Base-by-base conservation (phyloP, 2,797 vertebrate species). In the Trematomus bernacchii region DNA sequence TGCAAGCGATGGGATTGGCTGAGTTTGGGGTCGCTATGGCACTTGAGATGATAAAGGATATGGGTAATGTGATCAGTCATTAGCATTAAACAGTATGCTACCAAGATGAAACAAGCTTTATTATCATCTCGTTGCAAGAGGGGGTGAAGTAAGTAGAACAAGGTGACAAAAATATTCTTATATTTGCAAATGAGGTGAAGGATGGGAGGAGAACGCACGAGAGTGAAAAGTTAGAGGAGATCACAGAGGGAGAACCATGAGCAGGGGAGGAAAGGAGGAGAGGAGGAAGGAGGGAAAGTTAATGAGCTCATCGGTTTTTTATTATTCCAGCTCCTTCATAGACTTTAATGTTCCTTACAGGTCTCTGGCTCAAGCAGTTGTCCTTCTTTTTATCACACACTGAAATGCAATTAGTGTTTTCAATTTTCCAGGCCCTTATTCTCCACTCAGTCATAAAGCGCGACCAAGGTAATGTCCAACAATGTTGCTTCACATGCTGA, bases 21-120 rank as follows among this genome's bases (percentile, higher is more conserved):
- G 82, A 69, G 76, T 83, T 88, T 64, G 76, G 89, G 87, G 86
- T 91, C 61, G 50, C 76, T 15, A 69, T 83, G 77, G 80, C 83
- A 79, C 81, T 85, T 72, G 82, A 82, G 79, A 91, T 92, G 89
- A 93, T 91, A 81, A 89, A 92, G 58, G 76, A 86, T 84, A 64
- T 53, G 43, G 71, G 59, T 91, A 90, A 94, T 91, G 84, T 82
- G 82, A 87, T 83, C 72, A 85, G 87, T 86, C 88, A 70, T 93
- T 89, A 83, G 71, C 74, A 73, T 87, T 92, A 87, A 87, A 80
- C 73, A 80, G 79, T 69, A 63, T 50, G 51, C 62, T 77, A 76
- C 58, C 63, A 18, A 61, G 60, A 83, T 78, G 68, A 87, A 88
- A 84, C 85, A 68, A 40, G 71, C 48, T 82, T 82, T 72, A 68